Percentiles rank a stretch among this genome's conserved stretches.
Conservation (phyloP, 2,888 invertebrate genomes). For the Polietes domitor region DNA sequence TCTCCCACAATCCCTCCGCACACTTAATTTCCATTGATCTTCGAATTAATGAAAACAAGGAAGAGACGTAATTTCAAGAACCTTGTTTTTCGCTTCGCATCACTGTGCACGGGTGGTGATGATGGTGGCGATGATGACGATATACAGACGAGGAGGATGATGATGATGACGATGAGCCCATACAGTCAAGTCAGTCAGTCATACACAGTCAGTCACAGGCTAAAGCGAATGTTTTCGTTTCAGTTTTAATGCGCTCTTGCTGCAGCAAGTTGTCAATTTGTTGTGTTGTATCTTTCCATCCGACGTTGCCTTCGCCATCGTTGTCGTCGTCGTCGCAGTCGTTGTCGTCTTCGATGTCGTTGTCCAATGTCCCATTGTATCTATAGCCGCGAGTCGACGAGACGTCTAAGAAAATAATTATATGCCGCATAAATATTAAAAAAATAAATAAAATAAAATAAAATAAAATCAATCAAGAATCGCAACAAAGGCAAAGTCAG, state of each 20-base stretch:
- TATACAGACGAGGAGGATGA: neutral
- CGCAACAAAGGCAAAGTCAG: neutral
- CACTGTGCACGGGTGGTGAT: neutral
- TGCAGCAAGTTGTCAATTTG: conserved; percentile 62
- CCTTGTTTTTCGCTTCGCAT: neutral
- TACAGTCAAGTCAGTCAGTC: neutral
- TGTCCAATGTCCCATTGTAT: conserved; percentile 43
- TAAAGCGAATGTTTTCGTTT: conserved; percentile 27
- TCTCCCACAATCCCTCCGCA: too few species aligned
- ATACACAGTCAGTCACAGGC: conserved; percentile 5
- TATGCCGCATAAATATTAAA: conserved; percentile 13
- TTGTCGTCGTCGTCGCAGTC: neutral
- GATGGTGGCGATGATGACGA: conserved; percentile 13
- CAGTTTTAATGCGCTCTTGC: conserved; percentile 60
- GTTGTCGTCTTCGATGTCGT: neutral
- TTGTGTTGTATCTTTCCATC: conserved; percentile 38
- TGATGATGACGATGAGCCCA: conserved; percentile 17
- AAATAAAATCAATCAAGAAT: too few species aligned
- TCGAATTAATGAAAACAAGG: too few species aligned
- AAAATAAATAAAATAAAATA: conserved; percentile 9
- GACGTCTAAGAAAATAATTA: conserved; percentile 59
- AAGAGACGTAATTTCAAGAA: too few species aligned
- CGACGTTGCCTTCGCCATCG: conserved; percentile 7
- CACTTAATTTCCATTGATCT: too few species aligned
- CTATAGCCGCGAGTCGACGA: conserved; percentile 55